Base-by-base conservation (phyloP, 2,888 invertebrate genomes). In the Diadegma fenestrale region DNA sequence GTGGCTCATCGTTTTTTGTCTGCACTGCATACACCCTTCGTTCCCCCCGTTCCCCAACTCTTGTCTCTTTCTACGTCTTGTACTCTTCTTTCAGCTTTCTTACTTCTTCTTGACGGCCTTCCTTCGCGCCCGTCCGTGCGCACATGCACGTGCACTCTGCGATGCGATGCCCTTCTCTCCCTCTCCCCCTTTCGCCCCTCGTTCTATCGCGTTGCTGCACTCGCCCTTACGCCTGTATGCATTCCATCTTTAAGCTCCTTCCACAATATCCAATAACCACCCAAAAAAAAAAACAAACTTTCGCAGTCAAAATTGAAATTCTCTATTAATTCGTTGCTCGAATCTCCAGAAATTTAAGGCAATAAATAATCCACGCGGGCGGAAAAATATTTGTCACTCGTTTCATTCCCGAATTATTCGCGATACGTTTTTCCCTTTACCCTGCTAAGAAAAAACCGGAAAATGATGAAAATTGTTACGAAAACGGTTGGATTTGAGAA, bases 1-100 rank as follows among this genome's bases (percentile, higher is more conserved):
- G 90, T 87, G 84, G 90, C 88, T 91, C 89, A 91, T 91, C 92
- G 89, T 91, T 91, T 91, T 91, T 91, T 91, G 91, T 91, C 91
- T 92, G 92, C 89, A 88, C 90, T 89, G 90, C 87, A 85, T 71
- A 84, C 86, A 80, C 88, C 89, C 90, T 89, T 85, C 69, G n/a
- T 30, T 19, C 19, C 41, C 66, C 37, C 30, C 19, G 19, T n/a
- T 30, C 76, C 51, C 37, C 2, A 37, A 48, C 61, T 64, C 33
- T 64, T 81, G 63, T 80, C 54, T 66, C 48, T 76, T 51, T 78
- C 48, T 69, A 54, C 37, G 66, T 78, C 73, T 76, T 72, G 76
- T 43, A 78, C 75, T 80, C 82, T 69, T 73, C 51, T 77, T 80
- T 64, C 83, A 73, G 63, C 82, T 78, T 82, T 79, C 85, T 77